Evolutionary conservation across 2,797 vertebrate genomes (phyloP).

Genomic region (Dryobates pubescens): DNA sequence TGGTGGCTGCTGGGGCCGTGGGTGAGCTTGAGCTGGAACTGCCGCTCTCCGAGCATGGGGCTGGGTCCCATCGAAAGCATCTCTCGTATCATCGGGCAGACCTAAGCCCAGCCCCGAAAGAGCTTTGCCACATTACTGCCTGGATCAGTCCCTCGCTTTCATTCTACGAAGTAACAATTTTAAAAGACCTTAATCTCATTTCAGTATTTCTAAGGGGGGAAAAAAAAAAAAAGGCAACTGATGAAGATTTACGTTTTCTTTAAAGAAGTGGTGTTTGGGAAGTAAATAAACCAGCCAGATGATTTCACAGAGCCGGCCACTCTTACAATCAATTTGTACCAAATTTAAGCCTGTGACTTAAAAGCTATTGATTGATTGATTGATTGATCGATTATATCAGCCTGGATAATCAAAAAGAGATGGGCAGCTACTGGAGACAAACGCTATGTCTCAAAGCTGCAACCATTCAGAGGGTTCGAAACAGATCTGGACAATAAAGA

Average conservation of each 20-base stretch:
- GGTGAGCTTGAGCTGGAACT: not conserved
- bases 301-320: not conserved
- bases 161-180: not conserved
- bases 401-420: not conserved
- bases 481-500: not conserved
- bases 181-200: not conserved
- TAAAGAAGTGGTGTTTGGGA: not conserved
- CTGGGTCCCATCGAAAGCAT: not conserved
- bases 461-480: not conserved
- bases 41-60: not conserved
- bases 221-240: not conserved
- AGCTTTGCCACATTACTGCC: no score
- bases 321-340: not conserved
- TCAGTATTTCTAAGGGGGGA: rapidly evolving
- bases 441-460: not conserved
- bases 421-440: not conserved
- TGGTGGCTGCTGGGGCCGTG: not conserved
- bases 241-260: not conserved
- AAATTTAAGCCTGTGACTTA: not conserved
- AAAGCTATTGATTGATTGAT: not conserved
- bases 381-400: not conserved
- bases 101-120: not conserved
- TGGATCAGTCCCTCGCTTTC: not conserved
- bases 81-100: not conserved
- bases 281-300: not conserved